Evolutionary conservation across 2,113 vertebrate genomes (phyloP), one percentile per base, ranked within the genome.

Genomic region (Clarias gariepinus): DNA sequence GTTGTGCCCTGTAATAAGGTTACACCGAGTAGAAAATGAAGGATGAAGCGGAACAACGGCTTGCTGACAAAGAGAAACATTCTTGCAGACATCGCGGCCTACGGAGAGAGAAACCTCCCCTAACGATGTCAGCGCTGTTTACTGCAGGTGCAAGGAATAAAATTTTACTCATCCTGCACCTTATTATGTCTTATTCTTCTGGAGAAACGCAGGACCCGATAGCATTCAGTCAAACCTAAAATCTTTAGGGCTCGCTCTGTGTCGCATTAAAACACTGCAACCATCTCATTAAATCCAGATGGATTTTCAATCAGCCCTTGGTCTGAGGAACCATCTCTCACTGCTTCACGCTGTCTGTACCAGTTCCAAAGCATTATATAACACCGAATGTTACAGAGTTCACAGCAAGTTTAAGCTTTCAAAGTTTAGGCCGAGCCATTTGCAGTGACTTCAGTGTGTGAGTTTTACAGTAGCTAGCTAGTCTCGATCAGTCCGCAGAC

Each of bases 221-320:
- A 9, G 7, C 52, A 3, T 53, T 83, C 82, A 71, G 11, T 25
- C 33, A 73, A 41, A n/a, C 16, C 53, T n/a, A 19, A 84, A 57
- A 84, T 15, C 82, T 12, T 80, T 36, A 30, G 15, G 28, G 61
- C 81, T 64, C 63, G 53, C 52, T 33, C n/a, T 33, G 58, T 63
- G 55, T 74, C 23, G 55, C 69, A 74, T 84, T 84, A 84, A 84
- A 84, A 58, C 68, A 61, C 69, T 47, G 68, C 68, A 74, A 69
- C 47, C 68, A 76, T 74, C 55, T 76, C 83, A 84, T 84, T 84
- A 84, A 55, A 23, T 58, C 55, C 69, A 76, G 69, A 41, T 71
- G 83, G 83, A 58, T 76, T 84, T 84, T 84, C 69, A 76, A 84
- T 84, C 83, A 84, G 68, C 36, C 64, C 19, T 58, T 21, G 28